Base-by-base conservation (phyloP, 2,797 vertebrate species). In the Myripristis murdjan region DNA sequence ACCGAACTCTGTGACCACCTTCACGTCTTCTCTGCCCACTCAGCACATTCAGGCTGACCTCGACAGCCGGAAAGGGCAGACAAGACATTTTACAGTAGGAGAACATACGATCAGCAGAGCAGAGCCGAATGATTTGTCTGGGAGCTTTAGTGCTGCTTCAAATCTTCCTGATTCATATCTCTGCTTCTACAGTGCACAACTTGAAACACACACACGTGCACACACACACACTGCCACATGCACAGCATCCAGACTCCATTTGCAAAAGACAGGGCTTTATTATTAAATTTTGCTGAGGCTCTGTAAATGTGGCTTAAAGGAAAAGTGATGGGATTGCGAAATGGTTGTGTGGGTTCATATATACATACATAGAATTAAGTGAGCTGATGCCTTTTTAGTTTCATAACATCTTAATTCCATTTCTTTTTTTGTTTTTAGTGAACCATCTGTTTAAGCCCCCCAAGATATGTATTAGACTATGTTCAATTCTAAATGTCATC, bases 51-150 rank as follows among this genome's bases (percentile, higher is more conserved):
- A 11, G 31, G 23, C 8, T 26, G 56, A 48, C 56, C 55, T 18
- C n/a, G 14, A 35, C 43, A 33, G 26, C 58, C 3, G 58, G 41
- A 31, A 53, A 11, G 16, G 23, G 18, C 43, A 47, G 15, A 5
- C 22, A 0, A 18, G 4, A 26, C 8, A 4, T 33, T 53, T 24
- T 24, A 24, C 23, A 24, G 23, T 23, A 71, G 66, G 49, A 65
- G 55, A 37, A 79, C 73, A 70, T 74, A 75, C 58, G 52, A 64
- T 67, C 49, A 2, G 6, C 9, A 14, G 47, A 47, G 52, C 20
- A 47, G 11, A 55, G 49, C 10, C 9, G 23, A 68, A 22, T 23
- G 60, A 57, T 28, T 61, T 61, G 44, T 47, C 9, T 5, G 41
- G 22, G 37, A 14, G 5, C 44, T 72, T 24, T 6, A 22, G 24